phyloP scores from a whole-genome alignment of 1,140 invertebrate genomes.

The Anastrepha ludens region DNA sequence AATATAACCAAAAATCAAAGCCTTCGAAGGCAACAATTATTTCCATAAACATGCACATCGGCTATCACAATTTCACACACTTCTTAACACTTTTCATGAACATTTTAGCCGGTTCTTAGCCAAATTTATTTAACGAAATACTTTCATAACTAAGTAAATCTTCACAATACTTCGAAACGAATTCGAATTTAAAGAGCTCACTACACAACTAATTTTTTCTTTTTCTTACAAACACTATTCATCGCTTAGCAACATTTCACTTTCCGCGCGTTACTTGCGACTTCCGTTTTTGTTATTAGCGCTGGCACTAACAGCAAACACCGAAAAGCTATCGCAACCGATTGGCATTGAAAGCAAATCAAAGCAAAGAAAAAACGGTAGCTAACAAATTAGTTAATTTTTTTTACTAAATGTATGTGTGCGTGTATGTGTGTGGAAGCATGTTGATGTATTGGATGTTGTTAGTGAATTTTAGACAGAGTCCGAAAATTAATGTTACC shows the following conservation, averaged over 20 bases:
- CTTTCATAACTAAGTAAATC: too few species aligned
- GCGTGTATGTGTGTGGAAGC: background rate
- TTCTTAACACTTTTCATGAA: too few species aligned
- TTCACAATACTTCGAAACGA: too few species aligned
- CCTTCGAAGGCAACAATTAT: too few species aligned
- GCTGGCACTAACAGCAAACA: background rate
- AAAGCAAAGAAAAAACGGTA: background rate
- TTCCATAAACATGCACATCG: too few species aligned
- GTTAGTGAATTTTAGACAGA: background rate
- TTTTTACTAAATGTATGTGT: background rate
- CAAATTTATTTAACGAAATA: too few species aligned
- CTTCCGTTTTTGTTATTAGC: constrained; percentile 36
- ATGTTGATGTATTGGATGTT: background rate
- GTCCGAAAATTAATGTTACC: background rate
- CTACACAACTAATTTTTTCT: too few species aligned
- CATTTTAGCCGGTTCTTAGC: too few species aligned
- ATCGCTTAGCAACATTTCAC: background rate
- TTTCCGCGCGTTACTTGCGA: background rate
- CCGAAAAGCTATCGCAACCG: background rate
- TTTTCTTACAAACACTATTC: background rate
- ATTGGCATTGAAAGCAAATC: constrained; percentile 15
- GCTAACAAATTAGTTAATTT: background rate
- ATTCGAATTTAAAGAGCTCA: too few species aligned
- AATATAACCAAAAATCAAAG: too few species aligned
- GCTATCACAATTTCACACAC: too few species aligned